Conservation (phyloP, 92 coral and sea anemone species). For the Parazoanthus atlanticus region DNA sequence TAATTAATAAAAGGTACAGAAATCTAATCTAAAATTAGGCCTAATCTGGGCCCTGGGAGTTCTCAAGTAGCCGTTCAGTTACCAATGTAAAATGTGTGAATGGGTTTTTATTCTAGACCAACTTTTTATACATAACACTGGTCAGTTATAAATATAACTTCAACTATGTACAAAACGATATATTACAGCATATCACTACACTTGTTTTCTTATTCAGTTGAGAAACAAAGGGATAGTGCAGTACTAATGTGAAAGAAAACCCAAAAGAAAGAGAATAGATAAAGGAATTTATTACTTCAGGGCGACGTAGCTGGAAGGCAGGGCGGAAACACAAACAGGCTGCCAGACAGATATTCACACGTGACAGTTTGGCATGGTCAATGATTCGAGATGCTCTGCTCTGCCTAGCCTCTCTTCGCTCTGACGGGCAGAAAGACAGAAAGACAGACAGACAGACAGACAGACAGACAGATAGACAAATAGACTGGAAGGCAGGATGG, state of each 20-base stretch:
- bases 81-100: not conserved
- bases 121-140: not conserved
- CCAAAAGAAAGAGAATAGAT: not conserved
- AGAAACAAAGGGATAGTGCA: not conserved
- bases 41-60: no score
- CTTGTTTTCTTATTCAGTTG: not conserved
- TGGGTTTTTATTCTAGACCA: not conserved
- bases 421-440: not conserved
- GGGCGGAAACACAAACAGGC: not conserved
- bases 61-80: no score
- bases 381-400: constrained; percentile 91
- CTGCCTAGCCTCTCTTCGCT: constrained; percentile 87
- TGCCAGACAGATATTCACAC: not conserved
- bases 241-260: not conserved
- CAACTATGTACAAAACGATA: constrained; percentile 15
- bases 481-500: not conserved
- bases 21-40: no score
- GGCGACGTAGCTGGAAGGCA: no score
- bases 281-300: no score
- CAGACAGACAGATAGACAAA: not conserved
- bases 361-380: not conserved
- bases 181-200: not conserved
- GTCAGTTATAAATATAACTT: not conserved
- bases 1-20: no score
- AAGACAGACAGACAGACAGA: not conserved